Percentiles rank a stretch among this genome's conserved stretches.
Conservation (phyloP, 2,113 vertebrate species). For the Synchiropus splendidus region DNA sequence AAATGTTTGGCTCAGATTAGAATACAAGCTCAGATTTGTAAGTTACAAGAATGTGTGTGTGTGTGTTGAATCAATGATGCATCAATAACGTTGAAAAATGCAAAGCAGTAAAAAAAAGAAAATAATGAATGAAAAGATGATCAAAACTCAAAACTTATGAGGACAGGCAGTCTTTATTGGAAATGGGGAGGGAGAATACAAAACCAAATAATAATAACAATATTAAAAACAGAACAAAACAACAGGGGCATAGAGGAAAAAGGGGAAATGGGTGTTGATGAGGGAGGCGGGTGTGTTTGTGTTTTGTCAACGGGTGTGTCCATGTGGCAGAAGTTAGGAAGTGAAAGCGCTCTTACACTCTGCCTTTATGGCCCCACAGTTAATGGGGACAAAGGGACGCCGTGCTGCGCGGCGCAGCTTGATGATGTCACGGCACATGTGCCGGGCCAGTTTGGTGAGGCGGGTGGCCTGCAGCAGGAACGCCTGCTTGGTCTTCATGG, state of each 20-base stretch:
- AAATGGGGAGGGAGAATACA: conserved; percentile 65
- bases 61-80: no score
- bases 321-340: conserved; percentile 83
- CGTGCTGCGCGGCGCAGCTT: conserved; percentile 91
- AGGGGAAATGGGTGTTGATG: conserved; percentile 43
- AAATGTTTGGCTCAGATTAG: conserved; percentile 55
- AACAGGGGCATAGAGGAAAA: conserved; percentile 67
- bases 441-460: conserved; percentile 94
- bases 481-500: conserved; percentile 93
- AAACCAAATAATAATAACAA: conserved; percentile 72
- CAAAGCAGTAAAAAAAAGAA: conserved; percentile 2
- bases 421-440: conserved; percentile 96
- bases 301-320: conserved; percentile 29
- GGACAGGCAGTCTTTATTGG: conserved; percentile 77
- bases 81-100: neutral
- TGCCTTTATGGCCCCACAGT: conserved; percentile 99
- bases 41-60: conserved; percentile 26
- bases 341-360: conserved; percentile 99
- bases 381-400: conserved; percentile 98
- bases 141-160: conserved; percentile 70
- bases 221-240: conserved; percentile 67
- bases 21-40: conserved; percentile 55
- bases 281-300: conserved; percentile 17
- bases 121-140: conserved; percentile 65
- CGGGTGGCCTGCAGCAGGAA: conserved; percentile 93